These are phyloP conservation scores for Nephrotoma appendiculata DNA, from an alignment of 2,888 invertebrate species.

Conservation along the genomic window DNA sequence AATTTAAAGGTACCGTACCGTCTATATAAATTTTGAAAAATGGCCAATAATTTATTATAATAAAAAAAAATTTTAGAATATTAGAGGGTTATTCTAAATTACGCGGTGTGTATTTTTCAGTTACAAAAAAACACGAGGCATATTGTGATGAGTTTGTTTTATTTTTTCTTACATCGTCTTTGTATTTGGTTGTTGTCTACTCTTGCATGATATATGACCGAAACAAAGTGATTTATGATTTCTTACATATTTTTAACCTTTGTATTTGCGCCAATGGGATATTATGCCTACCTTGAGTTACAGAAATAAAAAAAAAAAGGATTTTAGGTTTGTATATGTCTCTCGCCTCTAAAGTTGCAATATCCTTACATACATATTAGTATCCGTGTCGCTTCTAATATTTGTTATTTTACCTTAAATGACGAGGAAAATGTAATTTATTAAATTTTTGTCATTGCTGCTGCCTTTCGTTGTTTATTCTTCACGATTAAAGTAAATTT, in stretches of 20 bases:
- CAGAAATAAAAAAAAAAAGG: not conserved
- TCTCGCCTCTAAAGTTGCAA: not conserved
- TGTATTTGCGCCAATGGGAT: not conserved
- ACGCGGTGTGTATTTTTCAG: not conserved
- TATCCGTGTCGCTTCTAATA: not conserved
- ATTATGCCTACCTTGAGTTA: not conserved
- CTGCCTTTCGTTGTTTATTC: not conserved
- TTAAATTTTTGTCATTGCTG: not conserved
- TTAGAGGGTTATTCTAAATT: not conserved
- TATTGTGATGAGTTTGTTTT: not conserved
- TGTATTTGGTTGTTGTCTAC: not conserved
- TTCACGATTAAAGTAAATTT: not conserved
- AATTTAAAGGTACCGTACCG: not conserved
- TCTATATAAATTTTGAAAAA: not conserved
- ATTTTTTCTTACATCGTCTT: not conserved
- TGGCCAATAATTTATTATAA: not conserved
- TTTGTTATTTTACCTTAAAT: not conserved
- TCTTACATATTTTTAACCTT: not conserved
- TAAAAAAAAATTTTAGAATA: not conserved
- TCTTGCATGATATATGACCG: not conserved
- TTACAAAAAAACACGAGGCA: not conserved
- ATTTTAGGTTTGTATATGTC: not conserved
- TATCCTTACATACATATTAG: not conserved
- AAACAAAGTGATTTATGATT: constrained; percentile 1
- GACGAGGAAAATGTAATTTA: not conserved